Percentiles rank a stretch among this genome's conserved stretches.
These are phyloP conservation scores for Poicephalus gulielmi DNA, from an alignment of 2,113 vertebrate species.

Conservation along the genomic window DNA sequence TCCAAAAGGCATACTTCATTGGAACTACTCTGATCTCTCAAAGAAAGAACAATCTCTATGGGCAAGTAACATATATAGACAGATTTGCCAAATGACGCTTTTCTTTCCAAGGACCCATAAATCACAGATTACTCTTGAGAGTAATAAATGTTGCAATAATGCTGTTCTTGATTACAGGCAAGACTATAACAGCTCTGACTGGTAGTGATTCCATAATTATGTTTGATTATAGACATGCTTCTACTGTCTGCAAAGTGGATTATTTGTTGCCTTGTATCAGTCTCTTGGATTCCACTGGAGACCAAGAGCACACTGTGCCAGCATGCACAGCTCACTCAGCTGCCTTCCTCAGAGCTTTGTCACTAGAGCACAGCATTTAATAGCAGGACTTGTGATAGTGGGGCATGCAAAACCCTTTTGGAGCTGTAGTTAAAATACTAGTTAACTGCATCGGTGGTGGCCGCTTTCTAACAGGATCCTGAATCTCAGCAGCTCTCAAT, in stretches of 20 bases:
- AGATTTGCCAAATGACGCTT: not conserved
- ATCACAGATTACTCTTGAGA: constrained; percentile 3
- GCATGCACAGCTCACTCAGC: not conserved
- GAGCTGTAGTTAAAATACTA: not conserved
- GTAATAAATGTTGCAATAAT: constrained; percentile 29
- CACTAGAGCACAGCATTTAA: not conserved
- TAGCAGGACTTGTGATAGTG: not conserved
- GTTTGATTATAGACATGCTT: constrained; percentile 13
- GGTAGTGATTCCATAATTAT: constrained; percentile 37
- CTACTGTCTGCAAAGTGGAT: not conserved
- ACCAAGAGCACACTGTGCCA: not conserved
- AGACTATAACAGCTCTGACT: constrained; percentile 11
- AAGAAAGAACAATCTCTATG: not conserved
- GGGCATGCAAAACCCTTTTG: not conserved
- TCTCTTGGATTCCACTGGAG: not conserved
- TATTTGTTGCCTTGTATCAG: constrained; percentile 13
- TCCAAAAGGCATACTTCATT: not conserved
- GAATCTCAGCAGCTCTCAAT: not conserved
- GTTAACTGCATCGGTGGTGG: not conserved
- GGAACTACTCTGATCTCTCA: not conserved
- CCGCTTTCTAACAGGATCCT: not conserved
- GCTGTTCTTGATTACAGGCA: constrained; percentile 21
- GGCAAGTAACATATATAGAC: not conserved
- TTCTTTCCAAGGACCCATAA: constrained; percentile 1
- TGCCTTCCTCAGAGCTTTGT: constrained; percentile 8